These are phyloP conservation scores for Coenonympha glycerion DNA, from an alignment of 2,888 invertebrate species.

Conservation along the genomic window DNA sequence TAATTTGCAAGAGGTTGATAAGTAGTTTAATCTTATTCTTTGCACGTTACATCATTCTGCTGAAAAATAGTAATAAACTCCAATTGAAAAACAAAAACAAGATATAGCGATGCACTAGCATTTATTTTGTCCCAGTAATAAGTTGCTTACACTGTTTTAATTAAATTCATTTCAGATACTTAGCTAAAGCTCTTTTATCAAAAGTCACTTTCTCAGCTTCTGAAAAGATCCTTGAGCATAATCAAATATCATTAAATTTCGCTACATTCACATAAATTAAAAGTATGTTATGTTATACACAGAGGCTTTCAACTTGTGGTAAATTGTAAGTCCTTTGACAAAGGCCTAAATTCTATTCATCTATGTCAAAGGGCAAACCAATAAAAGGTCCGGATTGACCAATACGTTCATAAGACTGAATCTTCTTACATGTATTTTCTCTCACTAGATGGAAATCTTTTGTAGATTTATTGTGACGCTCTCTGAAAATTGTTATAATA, in stretches of 20 bases:
- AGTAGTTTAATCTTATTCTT: too few relatives aligned
- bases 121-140: too few relatives aligned
- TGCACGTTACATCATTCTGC: too few relatives aligned
- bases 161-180: not conserved
- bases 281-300: not conserved
- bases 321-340: slow-evolving; percentile 48
- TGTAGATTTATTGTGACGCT: slow-evolving; percentile 22
- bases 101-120: too few relatives aligned
- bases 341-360: slow-evolving; percentile 46
- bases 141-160: not conserved
- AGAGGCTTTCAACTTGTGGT: slow-evolving; percentile 11
- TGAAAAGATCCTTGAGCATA: not conserved
- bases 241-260: not conserved
- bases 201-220: not conserved
- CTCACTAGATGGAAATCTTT: slow-evolving; percentile 27
- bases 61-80: too few relatives aligned
- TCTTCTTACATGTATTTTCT: slow-evolving; percentile 38
- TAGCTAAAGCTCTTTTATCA: not conserved
- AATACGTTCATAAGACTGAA: slow-evolving; percentile 49
- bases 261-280: not conserved
- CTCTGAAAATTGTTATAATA: slow-evolving; percentile 15
- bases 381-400: slow-evolving; percentile 48
- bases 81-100: too few relatives aligned
- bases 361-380: slow-evolving; percentile 50
- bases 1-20: too few relatives aligned